Base-by-base conservation (phyloP, 1,140 invertebrate genomes). In the Rhizoglyphus robini region DNA sequence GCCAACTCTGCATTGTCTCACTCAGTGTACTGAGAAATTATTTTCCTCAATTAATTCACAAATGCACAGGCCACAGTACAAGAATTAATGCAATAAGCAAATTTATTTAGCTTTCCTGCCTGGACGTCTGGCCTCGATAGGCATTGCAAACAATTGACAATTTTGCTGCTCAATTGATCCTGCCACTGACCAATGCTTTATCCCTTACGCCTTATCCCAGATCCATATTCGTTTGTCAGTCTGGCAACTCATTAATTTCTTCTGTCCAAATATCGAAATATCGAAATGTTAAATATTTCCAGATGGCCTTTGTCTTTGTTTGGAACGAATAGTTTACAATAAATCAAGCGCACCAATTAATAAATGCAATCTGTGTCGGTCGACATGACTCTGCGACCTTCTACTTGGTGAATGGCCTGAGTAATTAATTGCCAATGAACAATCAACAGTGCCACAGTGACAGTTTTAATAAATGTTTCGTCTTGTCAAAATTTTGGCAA, bases 171-270 rank as follows among this genome's bases (percentile, higher is more conserved):
- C 8, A 54, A 54, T 54, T 54, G 51, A 54, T 54, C 36, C 5
- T 20, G 51, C 51, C 8, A 32, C 8, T 18, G 18, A 18, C 36
- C 8, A n/a, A n/a, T n/a, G n/a, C n/a, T n/a, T n/a, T n/a, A n/a
- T n/a, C n/a, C n/a, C n/a, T n/a, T n/a, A n/a, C n/a, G n/a, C n/a
- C n/a, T 11, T 18, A 41, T 11, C 51, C 51, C 20, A 54, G 20
- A 54, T 54, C 51, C 51, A 54, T 54, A 54, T 54, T 54, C 20
- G 23, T 54, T 54, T 54, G 51, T n/a, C n/a, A n/a, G n/a, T n/a
- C n/a, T 20, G 51, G 20, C 51, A 20, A 54, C 51, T 54, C 51
- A 54, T 54, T 54, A 54, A 54, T 54, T 54, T 54, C 41, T 32
- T 5, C 8, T 54, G 20, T 54, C 51, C 51, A 8, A 27, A 11